Conservation (phyloP, 2,113 vertebrate genomes). For the Rhinoderma darwinii region DNA sequence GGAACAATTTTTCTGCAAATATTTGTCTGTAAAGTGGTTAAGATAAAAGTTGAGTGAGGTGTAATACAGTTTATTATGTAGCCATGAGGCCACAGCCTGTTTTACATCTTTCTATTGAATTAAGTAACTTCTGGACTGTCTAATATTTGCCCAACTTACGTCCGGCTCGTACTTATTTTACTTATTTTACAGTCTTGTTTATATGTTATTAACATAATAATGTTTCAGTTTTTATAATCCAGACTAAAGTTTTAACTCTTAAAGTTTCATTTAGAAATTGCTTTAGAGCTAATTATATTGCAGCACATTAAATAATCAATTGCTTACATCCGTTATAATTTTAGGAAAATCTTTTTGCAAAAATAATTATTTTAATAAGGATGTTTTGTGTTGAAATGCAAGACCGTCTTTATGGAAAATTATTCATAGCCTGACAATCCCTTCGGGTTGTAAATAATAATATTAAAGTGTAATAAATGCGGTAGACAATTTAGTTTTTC, state of each 20-base stretch:
- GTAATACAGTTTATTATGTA: neutral
- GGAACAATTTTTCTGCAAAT: too few species aligned
- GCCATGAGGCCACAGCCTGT: neutral
- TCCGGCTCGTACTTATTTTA: neutral
- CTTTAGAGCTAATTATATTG: neutral
- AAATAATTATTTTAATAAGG: conserved; percentile 40
- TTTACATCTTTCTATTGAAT: neutral
- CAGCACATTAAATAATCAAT: conserved; percentile 16
- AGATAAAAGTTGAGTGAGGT: too few species aligned
- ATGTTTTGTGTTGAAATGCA: conserved; percentile 38
- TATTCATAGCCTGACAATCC: conserved; percentile 38
- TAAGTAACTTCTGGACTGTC: neutral
- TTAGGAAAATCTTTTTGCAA: neutral
- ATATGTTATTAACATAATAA: conserved; percentile 16
- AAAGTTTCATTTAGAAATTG: conserved; percentile 21
- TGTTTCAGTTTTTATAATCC: neutral
- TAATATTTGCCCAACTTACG: neutral
- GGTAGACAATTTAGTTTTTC: conserved; percentile 53
- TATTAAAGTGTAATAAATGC: conserved; percentile 50
- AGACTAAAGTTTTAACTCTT: conserved; percentile 34
- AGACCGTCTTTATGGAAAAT: conserved; percentile 47
- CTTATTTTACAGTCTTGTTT: neutral
- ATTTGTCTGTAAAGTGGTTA: too few species aligned
- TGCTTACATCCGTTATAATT: neutral
- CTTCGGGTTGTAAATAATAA: conserved; percentile 61